These are phyloP conservation scores for Nibea albiflora DNA, from an alignment of 2,113 vertebrate genomes.

Conservation along the genomic window DNA sequence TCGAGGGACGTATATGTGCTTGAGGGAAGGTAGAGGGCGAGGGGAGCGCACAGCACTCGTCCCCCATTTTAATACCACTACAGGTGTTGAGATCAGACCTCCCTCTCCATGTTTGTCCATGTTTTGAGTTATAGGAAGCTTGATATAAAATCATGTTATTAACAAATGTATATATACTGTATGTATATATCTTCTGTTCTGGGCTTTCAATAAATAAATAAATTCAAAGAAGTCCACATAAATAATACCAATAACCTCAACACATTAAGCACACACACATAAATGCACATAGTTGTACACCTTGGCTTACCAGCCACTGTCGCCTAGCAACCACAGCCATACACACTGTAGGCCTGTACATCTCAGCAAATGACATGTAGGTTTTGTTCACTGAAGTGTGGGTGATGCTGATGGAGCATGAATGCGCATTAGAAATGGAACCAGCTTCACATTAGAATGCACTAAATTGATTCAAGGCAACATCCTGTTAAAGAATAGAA, in stretches of 20 bases:
- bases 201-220: no score
- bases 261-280: conserved; percentile 7
- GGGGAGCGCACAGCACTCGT: background rate
- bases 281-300: conserved; percentile 16
- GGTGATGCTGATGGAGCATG: conserved; percentile 24
- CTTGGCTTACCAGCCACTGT: no score
- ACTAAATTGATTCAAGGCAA: conserved; percentile 25
- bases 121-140: background rate
- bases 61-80: conserved; percentile 31
- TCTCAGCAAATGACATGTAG: conserved; percentile 2
- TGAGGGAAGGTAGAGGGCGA: conserved; percentile 26
- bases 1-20: conserved; percentile 33
- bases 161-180: background rate
- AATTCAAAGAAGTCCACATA: background rate
- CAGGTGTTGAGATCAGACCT: conserved; percentile 31
- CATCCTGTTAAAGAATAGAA: conserved; percentile 12
- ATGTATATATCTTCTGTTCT: background rate
- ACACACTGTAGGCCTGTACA: conserved; percentile 18
- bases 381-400: conserved; percentile 32
- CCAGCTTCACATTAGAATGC: conserved; percentile 27
- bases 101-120: background rate
- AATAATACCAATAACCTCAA: conserved; percentile 41
- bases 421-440: conserved; percentile 28
- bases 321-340: background rate
- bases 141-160: background rate